Evolutionary conservation across 2,797 vertebrate genomes (phyloP).

Genomic region (Helarctos malayanus): DNA sequence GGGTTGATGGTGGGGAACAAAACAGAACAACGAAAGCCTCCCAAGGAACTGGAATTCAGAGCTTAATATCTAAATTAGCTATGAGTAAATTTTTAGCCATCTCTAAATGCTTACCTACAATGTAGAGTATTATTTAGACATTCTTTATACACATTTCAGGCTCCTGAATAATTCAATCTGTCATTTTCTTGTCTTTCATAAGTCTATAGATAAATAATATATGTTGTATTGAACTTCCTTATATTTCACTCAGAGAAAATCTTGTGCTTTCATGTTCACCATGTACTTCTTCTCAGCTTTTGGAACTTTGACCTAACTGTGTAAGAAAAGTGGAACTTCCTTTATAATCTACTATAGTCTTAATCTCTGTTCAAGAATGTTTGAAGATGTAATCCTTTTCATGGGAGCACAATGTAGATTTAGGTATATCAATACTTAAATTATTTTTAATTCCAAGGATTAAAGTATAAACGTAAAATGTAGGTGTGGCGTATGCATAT

Average conservation of each 20-base stretch:
- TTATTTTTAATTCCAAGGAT: slow-evolving; percentile 44
- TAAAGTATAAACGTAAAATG: slow-evolving; percentile 26
- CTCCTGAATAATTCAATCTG: slow-evolving; percentile 64
- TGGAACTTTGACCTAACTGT: neutral
- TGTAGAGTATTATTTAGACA: neutral
- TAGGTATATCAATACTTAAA: slow-evolving; percentile 61
- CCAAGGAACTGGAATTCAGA: neutral
- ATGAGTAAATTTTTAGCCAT: neutral
- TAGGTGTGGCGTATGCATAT: slow-evolving; percentile 16
- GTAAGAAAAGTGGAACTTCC: neutral
- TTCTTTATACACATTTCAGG: slow-evolving; percentile 45
- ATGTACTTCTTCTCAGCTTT: neutral
- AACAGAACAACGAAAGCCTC: neutral
- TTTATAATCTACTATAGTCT: slow-evolving; percentile 47
- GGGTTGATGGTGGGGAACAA: neutral
- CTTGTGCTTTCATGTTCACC: neutral
- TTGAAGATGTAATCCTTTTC: neutral
- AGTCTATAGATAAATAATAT: slow-evolving; percentile 49
- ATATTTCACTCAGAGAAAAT: neutral
- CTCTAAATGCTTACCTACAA: slow-evolving; percentile 40
- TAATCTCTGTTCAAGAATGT: slow-evolving; percentile 21
- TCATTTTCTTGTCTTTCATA: slow-evolving; percentile 59
- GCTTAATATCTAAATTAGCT: neutral
- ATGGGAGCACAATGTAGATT: neutral
- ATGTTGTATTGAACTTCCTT: neutral